Base-by-base conservation (phyloP, 2,113 vertebrate species). In the Megaleporinus macrocephalus region DNA sequence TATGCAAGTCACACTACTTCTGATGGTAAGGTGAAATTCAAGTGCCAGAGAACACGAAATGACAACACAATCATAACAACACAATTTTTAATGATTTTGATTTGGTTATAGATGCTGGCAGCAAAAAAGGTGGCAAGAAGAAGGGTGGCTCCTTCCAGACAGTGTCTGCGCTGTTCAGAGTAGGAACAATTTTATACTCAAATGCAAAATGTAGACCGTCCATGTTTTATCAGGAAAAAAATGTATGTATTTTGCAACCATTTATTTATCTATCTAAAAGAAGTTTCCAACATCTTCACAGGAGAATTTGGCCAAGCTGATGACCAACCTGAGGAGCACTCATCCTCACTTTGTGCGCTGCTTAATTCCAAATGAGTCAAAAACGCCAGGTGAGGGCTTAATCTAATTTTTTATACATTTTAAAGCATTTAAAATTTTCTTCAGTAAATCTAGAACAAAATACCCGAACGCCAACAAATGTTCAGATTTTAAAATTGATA, bases 61-160 rank as follows among this genome's bases (percentile, higher is more conserved):
- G 1, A 63, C 5, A 24, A 4, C 22, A 24, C 0, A 6, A 63
- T 27, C 11, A 30, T 30, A 29, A 30, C 2, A 3, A 10, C 9
- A 9, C 4, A 44, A 7, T 11, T 44, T 36, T 63, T 10, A 29
- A 30, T 16, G 10, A 30, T 30, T 4, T 29, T 7, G 11, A 9
- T 44, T 65, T 3, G 18, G 16, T 14, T 16, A 20, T 65, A 65
- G 26, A 65, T 65, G n/a, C 24, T 63, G 62, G 85, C 1, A 47
- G 97, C 90, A 98, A 98, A 81, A 95, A 80, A 0, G 93, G 3
- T 36, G 36, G 85, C 77, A 98, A 99, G 89, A 99, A 99, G 93
- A 99, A 99, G 93, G 97, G 97, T 66, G 96, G 96, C n/a, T 98
- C 97, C 77, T 97, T 98, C 90, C 97, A 98, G 92, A 98, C 97